Conservation (phyloP, 2,113 vertebrate genomes). For the Taurulus bubalis region DNA sequence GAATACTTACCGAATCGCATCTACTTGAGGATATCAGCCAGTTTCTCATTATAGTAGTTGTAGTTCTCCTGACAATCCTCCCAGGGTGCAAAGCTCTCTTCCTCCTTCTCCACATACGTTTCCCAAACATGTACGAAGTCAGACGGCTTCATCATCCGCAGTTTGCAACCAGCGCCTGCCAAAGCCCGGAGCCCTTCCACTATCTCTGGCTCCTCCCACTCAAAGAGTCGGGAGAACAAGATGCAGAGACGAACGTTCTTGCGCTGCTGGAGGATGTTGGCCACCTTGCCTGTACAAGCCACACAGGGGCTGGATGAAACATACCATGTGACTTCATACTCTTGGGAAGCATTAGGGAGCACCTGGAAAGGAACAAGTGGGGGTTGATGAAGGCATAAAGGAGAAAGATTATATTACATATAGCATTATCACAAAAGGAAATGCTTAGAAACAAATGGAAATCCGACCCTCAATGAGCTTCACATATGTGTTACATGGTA, state of each 20-base stretch:
- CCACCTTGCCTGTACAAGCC: slow-evolving; percentile 86
- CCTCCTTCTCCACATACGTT: slow-evolving; percentile 94
- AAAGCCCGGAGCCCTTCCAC: slow-evolving; percentile 85
- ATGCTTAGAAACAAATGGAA: neutral
- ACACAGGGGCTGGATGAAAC: slow-evolving; percentile 94
- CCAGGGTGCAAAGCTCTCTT: slow-evolving; percentile 90
- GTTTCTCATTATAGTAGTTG: slow-evolving; percentile 90
- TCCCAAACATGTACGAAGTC: slow-evolving; percentile 94
- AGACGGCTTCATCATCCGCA: slow-evolving; percentile 94
- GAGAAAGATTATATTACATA: neutral
- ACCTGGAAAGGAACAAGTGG: slow-evolving; percentile 64
- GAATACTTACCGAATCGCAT: slow-evolving; percentile 32
- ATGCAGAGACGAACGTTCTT: slow-evolving; percentile 89
- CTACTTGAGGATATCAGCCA: slow-evolving; percentile 89
- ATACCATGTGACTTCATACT: slow-evolving; percentile 91
- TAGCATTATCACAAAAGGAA: neutral
- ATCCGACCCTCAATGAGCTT: neutral
- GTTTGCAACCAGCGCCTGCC: slow-evolving; percentile 85
- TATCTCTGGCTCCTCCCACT: slow-evolving; percentile 94
- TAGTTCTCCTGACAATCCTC: slow-evolving; percentile 97
- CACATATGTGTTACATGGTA: neutral
- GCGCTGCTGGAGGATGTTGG: slow-evolving; percentile 82
- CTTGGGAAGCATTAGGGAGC: slow-evolving; percentile 81
- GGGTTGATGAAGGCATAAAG: neutral
- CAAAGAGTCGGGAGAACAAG: slow-evolving; percentile 91